phyloP scores from a whole-genome alignment of 2,113 vertebrate genomes.

The Maccullochella peelii region DNA sequence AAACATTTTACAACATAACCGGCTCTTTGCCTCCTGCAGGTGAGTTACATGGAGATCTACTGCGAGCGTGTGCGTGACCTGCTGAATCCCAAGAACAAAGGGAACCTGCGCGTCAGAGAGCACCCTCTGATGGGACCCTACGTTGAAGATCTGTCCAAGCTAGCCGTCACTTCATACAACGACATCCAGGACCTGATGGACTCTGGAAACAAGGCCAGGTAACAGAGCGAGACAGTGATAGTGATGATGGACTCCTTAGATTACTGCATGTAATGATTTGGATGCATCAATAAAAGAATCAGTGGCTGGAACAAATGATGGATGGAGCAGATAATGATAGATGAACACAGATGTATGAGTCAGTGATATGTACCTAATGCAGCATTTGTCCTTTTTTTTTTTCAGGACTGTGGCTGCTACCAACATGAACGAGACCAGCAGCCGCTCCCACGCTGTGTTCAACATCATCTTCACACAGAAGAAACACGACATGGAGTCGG shows the following conservation, averaged over 20 bases:
- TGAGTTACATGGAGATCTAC: conserved; percentile 99
- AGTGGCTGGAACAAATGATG: background rate
- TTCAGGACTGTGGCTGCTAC: conserved; percentile 96
- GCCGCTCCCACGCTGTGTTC: conserved; percentile 96
- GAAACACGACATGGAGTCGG: conserved; percentile 87
- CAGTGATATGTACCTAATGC: background rate
- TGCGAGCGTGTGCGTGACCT: conserved; percentile 97
- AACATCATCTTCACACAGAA: conserved; percentile 99
- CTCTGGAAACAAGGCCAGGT: conserved; percentile 99
- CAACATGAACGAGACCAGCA: conserved; percentile 99
- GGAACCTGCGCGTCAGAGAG: conserved; percentile 95
- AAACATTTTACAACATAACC: background rate
- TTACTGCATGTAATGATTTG: background rate
- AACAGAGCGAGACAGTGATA: background rate
- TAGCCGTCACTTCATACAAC: conserved; percentile 96
- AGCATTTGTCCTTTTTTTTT: background rate
- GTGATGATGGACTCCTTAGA: background rate
- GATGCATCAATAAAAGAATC: background rate
- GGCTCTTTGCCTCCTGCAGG: conserved; percentile 78
- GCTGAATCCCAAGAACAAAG: conserved; percentile 98
- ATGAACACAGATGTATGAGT: background rate
- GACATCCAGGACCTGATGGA: conserved; percentile 99
- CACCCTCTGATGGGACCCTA: conserved; percentile 97
- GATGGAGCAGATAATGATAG: background rate
- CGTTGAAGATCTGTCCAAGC: conserved; percentile 96